Conservation (phyloP, 2,888 invertebrate genomes). For the Parnassius glacialis region DNA sequence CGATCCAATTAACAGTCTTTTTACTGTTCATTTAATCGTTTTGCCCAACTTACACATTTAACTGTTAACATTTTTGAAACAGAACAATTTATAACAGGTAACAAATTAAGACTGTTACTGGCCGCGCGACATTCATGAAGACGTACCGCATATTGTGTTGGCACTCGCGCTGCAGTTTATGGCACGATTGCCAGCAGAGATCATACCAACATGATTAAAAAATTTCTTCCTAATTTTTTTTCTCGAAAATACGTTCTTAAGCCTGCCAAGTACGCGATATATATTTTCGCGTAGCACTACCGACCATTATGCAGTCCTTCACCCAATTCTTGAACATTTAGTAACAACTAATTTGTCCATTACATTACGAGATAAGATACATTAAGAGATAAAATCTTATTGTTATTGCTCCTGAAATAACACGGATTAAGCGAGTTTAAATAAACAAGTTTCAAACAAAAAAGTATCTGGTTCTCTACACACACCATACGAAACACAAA, state of each 20-base stretch:
- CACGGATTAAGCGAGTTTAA: no score
- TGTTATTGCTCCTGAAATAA: no score
- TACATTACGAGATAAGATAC: not conserved
- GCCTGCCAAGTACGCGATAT: slow-evolving; percentile 20
- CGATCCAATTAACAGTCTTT: no score
- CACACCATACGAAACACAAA: no score
- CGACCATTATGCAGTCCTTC: slow-evolving; percentile 16
- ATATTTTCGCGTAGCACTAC: slow-evolving; percentile 7
- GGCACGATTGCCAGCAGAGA: slow-evolving; percentile 4
- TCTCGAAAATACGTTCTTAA: slow-evolving; percentile 9
- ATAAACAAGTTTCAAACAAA: no score
- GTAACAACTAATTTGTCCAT: slow-evolving; percentile 4
- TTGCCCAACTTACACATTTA: no score
- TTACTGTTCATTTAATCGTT: no score
- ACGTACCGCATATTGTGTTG: slow-evolving; percentile 19
- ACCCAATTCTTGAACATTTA: slow-evolving; percentile 5
- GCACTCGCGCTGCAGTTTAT: slow-evolving; percentile 8
- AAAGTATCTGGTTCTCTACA: no score
- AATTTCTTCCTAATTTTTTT: slow-evolving; percentile 13
- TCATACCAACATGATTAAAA: slow-evolving; percentile 22
- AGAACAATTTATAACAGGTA: slow-evolving; percentile 10
- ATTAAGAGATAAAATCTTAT: not conserved
- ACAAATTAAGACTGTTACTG: slow-evolving; percentile 11
- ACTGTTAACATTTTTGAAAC: not conserved
- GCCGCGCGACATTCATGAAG: slow-evolving; percentile 19